Conservation (phyloP, 2,797 vertebrate species). For the Momotus momota region DNA sequence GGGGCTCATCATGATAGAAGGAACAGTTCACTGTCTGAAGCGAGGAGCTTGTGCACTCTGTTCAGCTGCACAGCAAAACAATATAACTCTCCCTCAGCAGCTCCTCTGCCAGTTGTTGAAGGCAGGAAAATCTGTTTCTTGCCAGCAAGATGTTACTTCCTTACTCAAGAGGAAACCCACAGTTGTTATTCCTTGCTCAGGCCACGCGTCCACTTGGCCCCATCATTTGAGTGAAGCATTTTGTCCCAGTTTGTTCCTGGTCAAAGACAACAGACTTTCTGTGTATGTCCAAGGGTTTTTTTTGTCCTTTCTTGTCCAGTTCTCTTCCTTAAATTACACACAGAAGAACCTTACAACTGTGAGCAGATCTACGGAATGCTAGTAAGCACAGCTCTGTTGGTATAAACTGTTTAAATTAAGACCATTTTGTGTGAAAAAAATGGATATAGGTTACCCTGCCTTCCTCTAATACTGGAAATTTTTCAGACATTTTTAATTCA, state of each 20-base stretch:
- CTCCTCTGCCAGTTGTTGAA: background rate
- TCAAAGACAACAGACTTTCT: background rate
- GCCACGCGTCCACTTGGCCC: background rate
- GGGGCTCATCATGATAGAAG: background rate
- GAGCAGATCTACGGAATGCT: background rate
- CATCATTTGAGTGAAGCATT: background rate
- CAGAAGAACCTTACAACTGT: background rate
- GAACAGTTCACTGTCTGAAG: background rate
- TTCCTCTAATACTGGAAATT: background rate
- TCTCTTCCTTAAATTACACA: background rate
- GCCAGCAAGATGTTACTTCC: background rate
- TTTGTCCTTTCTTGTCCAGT: background rate
- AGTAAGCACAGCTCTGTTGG: background rate
- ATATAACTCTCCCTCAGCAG: background rate
- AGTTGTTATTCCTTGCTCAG: background rate
- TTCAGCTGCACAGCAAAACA: background rate
- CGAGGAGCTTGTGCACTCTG: rapidly evolving
- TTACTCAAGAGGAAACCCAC: background rate
- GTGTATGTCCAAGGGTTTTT: background rate
- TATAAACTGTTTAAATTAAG: background rate
- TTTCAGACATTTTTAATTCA: constrained; percentile 12
- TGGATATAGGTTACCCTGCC: background rate
- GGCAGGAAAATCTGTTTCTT: background rate
- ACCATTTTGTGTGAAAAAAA: background rate
- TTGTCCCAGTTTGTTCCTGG: background rate